Evolutionary conservation across 2,888 invertebrate species (phyloP).

Genomic region (Dolichomitus sp.): DNA sequence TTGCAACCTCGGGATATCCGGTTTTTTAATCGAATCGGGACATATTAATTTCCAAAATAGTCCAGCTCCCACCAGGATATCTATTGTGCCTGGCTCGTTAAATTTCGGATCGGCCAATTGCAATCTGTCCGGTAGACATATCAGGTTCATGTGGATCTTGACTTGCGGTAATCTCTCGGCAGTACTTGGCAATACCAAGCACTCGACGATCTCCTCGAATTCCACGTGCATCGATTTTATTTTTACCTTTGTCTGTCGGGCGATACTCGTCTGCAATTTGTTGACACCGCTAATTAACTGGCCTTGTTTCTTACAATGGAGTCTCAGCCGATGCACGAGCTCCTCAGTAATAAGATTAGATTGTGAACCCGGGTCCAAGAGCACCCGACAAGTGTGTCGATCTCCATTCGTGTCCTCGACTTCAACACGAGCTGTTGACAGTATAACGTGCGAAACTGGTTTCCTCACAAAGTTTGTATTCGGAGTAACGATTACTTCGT

Average conservation of each 20-base stretch:
- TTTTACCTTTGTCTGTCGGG: not conserved
- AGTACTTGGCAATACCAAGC: too few relatives aligned
- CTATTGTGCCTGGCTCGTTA: too few relatives aligned
- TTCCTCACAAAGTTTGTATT: slow-evolving; percentile 27
- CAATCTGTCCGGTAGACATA: too few relatives aligned
- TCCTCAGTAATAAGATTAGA: slow-evolving; percentile 53
- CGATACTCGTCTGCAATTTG: slow-evolving; percentile 26
- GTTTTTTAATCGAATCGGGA: too few relatives aligned
- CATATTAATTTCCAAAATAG: too few relatives aligned
- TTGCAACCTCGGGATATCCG: too few relatives aligned
- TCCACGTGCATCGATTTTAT: slow-evolving; percentile 40
- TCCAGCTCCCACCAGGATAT: too few relatives aligned
- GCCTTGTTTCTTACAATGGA: slow-evolving; percentile 29
- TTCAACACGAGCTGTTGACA: slow-evolving; percentile 39
- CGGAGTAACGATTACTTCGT: not conserved
- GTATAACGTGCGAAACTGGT: slow-evolving; percentile 21
- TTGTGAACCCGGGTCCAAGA: slow-evolving; percentile 60
- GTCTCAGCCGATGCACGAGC: slow-evolving; percentile 30
- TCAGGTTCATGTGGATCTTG: too few relatives aligned
- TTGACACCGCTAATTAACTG: slow-evolving; percentile 52
- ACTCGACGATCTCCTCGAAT: not conserved
- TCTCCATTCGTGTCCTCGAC: slow-evolving; percentile 29
- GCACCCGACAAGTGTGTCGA: slow-evolving; percentile 35
- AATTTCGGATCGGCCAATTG: too few relatives aligned
- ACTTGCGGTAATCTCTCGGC: too few relatives aligned